Percentiles rank a stretch among this genome's conserved stretches.
Conservation (phyloP, 2,113 vertebrate species). For the Podocnemis expansa region DNA sequence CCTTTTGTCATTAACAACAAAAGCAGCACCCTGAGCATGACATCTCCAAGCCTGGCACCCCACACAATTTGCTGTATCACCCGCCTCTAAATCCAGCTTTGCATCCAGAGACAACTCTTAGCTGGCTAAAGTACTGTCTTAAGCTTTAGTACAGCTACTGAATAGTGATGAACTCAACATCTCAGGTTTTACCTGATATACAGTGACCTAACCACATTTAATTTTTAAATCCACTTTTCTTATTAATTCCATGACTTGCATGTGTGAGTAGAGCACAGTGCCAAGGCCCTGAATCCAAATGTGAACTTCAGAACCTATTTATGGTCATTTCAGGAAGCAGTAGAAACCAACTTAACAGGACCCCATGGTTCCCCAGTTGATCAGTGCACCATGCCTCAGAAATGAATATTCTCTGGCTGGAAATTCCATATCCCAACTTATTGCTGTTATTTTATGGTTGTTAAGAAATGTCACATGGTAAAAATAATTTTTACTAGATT, state of each 20-base stretch:
- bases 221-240: not conserved
- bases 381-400: not conserved
- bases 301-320: slow-evolving; percentile 1
- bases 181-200: not conserved
- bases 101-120: not conserved
- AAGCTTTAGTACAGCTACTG: not conserved
- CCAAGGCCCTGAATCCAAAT: not conserved
- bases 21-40: no score
- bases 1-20: no score
- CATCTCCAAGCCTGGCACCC: no score
- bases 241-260: rapidly evolving
- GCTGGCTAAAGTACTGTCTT: not conserved
- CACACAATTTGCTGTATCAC: no score
- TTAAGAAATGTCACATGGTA: not conserved
- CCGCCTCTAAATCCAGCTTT: no score
- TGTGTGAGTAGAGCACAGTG: no score
- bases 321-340: not conserved
- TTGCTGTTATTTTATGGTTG: not conserved
- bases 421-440: not conserved
- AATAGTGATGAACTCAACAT: not conserved
- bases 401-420: not conserved
- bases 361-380: not conserved
- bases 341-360: not conserved
- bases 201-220: not conserved
- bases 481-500: slow-evolving; percentile 2